These are phyloP conservation scores for Acrobasis repandana DNA, from an alignment of 2,888 invertebrate species.

Conservation along the genomic window DNA sequence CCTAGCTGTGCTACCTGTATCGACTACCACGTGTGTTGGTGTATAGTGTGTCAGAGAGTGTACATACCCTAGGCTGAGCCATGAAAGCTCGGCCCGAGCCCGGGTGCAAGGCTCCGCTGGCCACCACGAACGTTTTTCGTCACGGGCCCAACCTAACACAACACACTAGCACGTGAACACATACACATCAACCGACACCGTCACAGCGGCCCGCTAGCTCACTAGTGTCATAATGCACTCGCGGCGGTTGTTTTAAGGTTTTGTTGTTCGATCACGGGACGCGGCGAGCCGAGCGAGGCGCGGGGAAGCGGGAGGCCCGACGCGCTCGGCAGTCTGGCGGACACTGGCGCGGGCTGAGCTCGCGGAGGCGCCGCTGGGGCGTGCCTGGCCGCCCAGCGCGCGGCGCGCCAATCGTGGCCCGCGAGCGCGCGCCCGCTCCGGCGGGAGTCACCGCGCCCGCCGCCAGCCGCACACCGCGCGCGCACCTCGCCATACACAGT, in stretches of 20 bases:
- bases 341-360: constrained; percentile 73
- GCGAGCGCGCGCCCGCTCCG: constrained; percentile 48
- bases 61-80: constrained; percentile 95
- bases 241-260: constrained; percentile 65
- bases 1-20: constrained; percentile 41
- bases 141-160: constrained; percentile 78
- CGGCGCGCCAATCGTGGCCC: constrained; percentile 66
- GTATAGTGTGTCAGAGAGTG: constrained; percentile 40
- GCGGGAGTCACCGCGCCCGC: constrained; percentile 33
- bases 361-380: constrained; percentile 52
- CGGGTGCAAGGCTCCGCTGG: constrained; percentile 82
- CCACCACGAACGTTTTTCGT: constrained; percentile 80
- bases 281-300: constrained; percentile 81
- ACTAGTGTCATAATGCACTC: constrained; percentile 82
- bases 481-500: constrained; percentile 55
- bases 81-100: constrained; percentile 91
- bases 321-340: constrained; percentile 82
- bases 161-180: constrained; percentile 80
- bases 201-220: constrained; percentile 82
- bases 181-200: constrained; percentile 78
- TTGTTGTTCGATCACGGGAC: constrained; percentile 65
- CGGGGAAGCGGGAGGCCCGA: constrained; percentile 82
- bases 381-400: constrained; percentile 44
- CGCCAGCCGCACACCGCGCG: constrained; percentile 54
- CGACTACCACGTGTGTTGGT: constrained; percentile 29